phyloP scores from a whole-genome alignment of 2,113 vertebrate genomes.

The Arizona elegans region DNA sequence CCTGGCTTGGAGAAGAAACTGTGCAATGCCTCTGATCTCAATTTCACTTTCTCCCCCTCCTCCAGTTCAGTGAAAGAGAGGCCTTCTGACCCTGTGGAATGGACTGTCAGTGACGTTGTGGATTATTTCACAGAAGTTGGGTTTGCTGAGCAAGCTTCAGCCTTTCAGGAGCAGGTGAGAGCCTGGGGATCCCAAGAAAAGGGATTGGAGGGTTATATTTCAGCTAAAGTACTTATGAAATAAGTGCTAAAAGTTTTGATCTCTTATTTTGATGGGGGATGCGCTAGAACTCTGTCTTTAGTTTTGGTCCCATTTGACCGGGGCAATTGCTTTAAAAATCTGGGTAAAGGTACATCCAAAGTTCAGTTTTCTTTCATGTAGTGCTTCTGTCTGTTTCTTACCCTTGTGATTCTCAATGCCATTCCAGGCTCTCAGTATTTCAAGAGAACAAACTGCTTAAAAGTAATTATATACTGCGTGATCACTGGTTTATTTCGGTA shows the following conservation, averaged over 20 bases:
- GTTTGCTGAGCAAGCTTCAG: slow-evolving; percentile 83
- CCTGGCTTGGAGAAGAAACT: not conserved
- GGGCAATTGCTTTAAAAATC: not conserved
- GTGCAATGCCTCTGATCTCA: not conserved
- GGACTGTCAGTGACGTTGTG: slow-evolving; percentile 84
- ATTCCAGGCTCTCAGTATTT: not conserved
- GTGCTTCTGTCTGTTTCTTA: not conserved
- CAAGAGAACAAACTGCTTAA: not conserved
- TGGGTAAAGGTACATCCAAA: not conserved
- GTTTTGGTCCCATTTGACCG: not conserved
- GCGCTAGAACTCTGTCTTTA: not conserved
- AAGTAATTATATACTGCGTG: not conserved
- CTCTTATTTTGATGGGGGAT: not conserved
- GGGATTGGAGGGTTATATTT: not conserved
- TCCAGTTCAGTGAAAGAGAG: slow-evolving; percentile 73
- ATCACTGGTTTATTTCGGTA: not conserved
- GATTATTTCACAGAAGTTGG: slow-evolving; percentile 82
- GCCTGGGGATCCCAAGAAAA: not conserved
- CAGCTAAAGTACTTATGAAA: not conserved
- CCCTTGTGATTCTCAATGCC: not conserved
- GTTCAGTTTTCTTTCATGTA: not conserved
- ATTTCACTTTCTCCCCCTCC: not conserved
- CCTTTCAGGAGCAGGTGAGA: slow-evolving; percentile 83
- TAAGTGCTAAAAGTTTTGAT: not conserved
- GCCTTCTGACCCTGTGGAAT: slow-evolving; percentile 72